Base-by-base conservation (phyloP, 1,140 invertebrate genomes). In the Ips nitidus region DNA sequence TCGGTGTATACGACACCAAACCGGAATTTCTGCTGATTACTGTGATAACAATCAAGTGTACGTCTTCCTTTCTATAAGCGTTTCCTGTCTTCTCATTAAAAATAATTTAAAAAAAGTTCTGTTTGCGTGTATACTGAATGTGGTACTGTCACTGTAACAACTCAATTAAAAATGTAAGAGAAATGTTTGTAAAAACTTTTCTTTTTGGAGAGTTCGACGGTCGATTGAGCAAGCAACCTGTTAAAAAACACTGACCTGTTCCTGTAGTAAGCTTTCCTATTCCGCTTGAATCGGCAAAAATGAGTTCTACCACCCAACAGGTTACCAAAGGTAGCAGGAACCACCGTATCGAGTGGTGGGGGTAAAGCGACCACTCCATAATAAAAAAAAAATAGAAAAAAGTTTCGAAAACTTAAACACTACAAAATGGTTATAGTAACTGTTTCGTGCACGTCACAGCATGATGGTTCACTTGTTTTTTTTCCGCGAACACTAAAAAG, bases 231-330 rank as follows among this genome's bases (percentile, higher is more conserved):
- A 4, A 22, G 56, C 40, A 58, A 58, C 56, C 56, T 58, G 37
- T 22, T 7, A 2, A 41, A 41, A 58, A 55, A 6, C 40, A 41
- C 63, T 55, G 36, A 65, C 63, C 63, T 55, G 63, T n/a, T 37
- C 63, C 63, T 37, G 56, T 22, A n/a, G 53, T n/a, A n/a, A 65
- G 38, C 40, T 63, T 63, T 5, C 45, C 47, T 7, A n/a, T 61
- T 45, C 52, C 52, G 52, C 52, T 55, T 22, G 59, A 61, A 50
- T 65, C 63, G 22, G 63, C 63, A 42, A 65, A 56, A 42, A 65
- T 65, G 2, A 65, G 63, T 39, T 56, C 39, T 8, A 56, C 7
- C 22, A 41, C 38, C 63, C 63, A 65, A 4, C 55, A 42, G 1
- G 38, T 41, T 36, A 56, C 52, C 3, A 65, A 45, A 37, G 22